These are phyloP conservation scores for Intellagama lesueurii DNA, from an alignment of 2,797 vertebrate genomes.

Conservation along the genomic window DNA sequence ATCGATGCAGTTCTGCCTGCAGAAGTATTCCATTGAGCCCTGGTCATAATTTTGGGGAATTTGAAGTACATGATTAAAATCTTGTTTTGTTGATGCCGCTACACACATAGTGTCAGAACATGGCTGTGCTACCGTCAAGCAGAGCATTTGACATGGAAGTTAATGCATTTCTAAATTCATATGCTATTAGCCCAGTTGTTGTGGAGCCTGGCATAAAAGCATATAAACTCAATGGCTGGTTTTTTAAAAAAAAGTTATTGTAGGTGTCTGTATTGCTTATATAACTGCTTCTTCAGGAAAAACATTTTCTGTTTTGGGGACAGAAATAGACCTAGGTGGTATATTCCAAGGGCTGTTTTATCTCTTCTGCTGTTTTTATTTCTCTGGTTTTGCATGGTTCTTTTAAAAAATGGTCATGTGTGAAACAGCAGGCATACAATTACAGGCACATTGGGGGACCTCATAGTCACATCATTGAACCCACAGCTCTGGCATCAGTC, in stretches of 20 bases:
- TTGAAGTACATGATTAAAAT: background rate
- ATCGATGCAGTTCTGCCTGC: background rate
- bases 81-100: background rate
- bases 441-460: background rate
- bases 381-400: background rate
- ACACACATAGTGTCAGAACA: background rate
- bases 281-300: background rate
- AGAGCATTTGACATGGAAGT: background rate
- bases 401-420: background rate
- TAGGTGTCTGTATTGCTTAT: background rate
- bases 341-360: slow-evolving; percentile 3
- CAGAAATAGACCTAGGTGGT: slow-evolving; percentile 8
- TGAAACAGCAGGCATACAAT: background rate
- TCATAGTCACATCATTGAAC: background rate
- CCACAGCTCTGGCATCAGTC: background rate
- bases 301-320: background rate
- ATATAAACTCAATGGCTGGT: background rate
- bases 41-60: background rate
- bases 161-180: background rate
- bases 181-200: background rate
- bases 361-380: background rate
- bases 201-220: background rate
- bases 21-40: background rate
- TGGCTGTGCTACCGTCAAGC: background rate
- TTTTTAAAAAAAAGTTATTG: background rate